phyloP scores from a whole-genome alignment of 2,888 invertebrate species.

The Dromius quadrimaculatus region DNA sequence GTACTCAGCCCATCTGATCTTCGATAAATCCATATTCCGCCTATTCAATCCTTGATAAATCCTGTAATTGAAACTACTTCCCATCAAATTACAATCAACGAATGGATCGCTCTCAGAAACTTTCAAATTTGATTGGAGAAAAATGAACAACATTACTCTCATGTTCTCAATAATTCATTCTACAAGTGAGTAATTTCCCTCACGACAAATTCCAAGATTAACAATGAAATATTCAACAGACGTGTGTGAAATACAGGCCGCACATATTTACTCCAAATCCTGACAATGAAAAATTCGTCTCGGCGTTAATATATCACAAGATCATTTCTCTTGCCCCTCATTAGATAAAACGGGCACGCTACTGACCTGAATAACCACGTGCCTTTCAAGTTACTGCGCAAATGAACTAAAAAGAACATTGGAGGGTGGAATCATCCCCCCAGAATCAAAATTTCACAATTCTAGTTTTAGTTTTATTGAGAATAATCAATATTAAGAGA shows the following conservation, averaged over 20 bases:
- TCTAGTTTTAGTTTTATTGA: too few species aligned
- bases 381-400: slow-evolving; percentile 5
- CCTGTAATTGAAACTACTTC: too few species aligned
- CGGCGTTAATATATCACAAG: slow-evolving; percentile 23
- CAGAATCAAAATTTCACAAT: slow-evolving; percentile 22
- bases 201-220: slow-evolving; percentile 38
- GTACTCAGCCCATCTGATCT: too few species aligned
- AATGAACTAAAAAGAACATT: slow-evolving; percentile 11
- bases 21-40: too few species aligned
- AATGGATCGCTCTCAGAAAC: too few species aligned
- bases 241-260: slow-evolving; percentile 15
- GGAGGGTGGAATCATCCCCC: slow-evolving; percentile 39
- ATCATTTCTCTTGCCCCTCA: slow-evolving; percentile 43
- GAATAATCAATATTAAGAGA: too few species aligned
- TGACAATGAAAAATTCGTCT: slow-evolving; percentile 38
- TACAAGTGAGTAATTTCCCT: slow-evolving; percentile 19
- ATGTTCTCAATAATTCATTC: slow-evolving; percentile 9
- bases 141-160: too few species aligned
- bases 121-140: too few species aligned
- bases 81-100: too few species aligned
- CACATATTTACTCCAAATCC: slow-evolving; percentile 43
- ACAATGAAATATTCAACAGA: slow-evolving; percentile 37
- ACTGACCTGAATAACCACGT: slow-evolving; percentile 49
- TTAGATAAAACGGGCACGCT: slow-evolving; percentile 47
- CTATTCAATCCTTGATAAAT: too few species aligned